Base-by-base conservation (phyloP, 2,113 vertebrate species). In the Marmota flaviventris region DNA sequence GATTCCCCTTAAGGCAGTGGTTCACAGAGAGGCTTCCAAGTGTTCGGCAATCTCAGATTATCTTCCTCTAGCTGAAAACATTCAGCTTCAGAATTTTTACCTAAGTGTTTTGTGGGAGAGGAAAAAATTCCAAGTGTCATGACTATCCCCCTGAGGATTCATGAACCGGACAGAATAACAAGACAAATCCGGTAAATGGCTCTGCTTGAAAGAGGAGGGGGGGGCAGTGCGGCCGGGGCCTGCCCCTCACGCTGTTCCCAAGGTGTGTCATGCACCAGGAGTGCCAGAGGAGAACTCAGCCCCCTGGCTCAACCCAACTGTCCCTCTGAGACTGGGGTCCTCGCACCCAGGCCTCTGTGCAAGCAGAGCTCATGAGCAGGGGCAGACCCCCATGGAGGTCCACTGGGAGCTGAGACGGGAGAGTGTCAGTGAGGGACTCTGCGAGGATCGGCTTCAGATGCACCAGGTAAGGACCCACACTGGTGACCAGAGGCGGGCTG, bases 61-160 rank as follows among this genome's bases (percentile, higher is more conserved):
- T 84, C 93, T 96, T 94, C 69, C 53, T 79, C 85, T 27, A 14
- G 24, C 56, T 88, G 51, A 65, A 93, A 88, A 88, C 3, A 91
- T 53, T 91, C 34, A 90, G n/a, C 58, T 94, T 81, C 82, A 81
- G 72, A 39, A 87, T 37, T 89, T 81, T 81, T 37, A 85, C 58
- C 18, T 95, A 25, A 95, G 65, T 48, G 29, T 94, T 93, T 88
- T 91, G 51, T 79, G n/a, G 10, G 18, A 51, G 16, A 70, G 13
- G 24, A 27, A 7, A 63, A 92, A 70, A 13, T 63, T 39, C 25
- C 48, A 32, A 51, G 42, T 95, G 92, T 79, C 82, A 39, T 77
- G 25, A 27, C 61, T 85, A 6, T 11, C 1, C 34, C 29, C 24
- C 9, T 84, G 24, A 22, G n/a, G 48, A 79, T 34, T 90, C 70